Conservation (phyloP, 2,797 vertebrate genomes). For the Gymnopithys bicolor region DNA sequence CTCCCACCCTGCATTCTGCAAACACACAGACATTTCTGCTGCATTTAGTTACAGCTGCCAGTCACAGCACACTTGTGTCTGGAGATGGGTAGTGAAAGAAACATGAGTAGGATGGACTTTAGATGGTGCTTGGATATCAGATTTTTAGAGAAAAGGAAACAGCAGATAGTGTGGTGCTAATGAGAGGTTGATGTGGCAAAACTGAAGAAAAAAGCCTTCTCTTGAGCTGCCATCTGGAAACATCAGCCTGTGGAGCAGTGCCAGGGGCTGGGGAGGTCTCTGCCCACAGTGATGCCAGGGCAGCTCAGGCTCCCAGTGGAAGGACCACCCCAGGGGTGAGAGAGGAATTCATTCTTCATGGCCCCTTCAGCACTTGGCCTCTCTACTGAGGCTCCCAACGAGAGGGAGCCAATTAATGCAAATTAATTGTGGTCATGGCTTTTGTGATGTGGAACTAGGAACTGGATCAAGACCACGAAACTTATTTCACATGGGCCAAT, state of each 20-base stretch:
- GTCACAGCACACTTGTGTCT: neutral
- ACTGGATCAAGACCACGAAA: constrained; percentile 43
- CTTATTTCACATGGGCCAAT: constrained; percentile 12
- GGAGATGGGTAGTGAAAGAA: neutral
- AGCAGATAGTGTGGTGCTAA: neutral
- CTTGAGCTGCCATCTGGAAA: neutral
- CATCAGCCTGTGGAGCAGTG: neutral
- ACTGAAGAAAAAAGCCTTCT: neutral
- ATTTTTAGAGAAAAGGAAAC: neutral
- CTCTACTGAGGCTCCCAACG: neutral
- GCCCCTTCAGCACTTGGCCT: constrained; percentile 30
- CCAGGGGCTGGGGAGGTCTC: neutral
- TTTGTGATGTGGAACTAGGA: constrained; percentile 57
- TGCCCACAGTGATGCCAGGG: neutral
- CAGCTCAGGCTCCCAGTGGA: neutral
- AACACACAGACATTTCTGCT: neutral
- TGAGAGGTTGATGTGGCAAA: neutral
- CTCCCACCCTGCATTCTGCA: neutral
- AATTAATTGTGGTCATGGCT: constrained; percentile 40
- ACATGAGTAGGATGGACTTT: neutral
- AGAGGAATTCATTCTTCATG: constrained; percentile 31
- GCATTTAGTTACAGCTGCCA: neutral
- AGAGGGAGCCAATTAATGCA: constrained; percentile 52
- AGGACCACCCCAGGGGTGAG: constrained; percentile 15
- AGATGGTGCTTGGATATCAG: neutral